Evolutionary conservation across 2,888 invertebrate species (phyloP).

Genomic region (Thera britannica): DNA sequence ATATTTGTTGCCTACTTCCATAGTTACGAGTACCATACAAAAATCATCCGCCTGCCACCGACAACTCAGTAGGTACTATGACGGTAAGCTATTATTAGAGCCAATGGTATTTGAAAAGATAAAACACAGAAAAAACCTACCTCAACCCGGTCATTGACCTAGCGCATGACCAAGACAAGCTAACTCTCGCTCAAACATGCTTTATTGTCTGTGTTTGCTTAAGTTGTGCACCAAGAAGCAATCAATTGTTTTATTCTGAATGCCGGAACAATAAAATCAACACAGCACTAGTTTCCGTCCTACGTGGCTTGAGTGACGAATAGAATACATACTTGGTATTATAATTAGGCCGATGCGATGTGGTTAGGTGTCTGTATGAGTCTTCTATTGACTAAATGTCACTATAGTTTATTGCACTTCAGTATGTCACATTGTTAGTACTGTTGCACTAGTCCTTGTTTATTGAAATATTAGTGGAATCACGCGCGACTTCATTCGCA

Average conservation of each 20-base stretch:
- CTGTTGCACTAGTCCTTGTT: neutral
- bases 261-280: conserved; percentile 14
- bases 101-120: no score
- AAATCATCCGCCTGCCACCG: no score
- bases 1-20: no score
- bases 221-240: neutral
- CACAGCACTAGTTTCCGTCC: conserved; percentile 12
- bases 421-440: no score
- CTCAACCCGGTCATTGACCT: neutral
- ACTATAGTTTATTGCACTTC: neutral
- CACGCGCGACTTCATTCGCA: neutral
- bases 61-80: no score
- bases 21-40: no score
- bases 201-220: neutral
- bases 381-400: neutral
- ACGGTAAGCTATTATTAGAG: no score
- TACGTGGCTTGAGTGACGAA: conserved; percentile 18
- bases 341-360: neutral
- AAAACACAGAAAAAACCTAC: neutral
- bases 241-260: conserved; percentile 1
- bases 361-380: neutral
- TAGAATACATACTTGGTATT: conserved; percentile 3
- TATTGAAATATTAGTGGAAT: neutral
- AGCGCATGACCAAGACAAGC: neutral
- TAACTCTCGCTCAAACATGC: neutral